phyloP scores from a whole-genome alignment of 1,140 invertebrate species.

The Psilanteris sp. region DNA sequence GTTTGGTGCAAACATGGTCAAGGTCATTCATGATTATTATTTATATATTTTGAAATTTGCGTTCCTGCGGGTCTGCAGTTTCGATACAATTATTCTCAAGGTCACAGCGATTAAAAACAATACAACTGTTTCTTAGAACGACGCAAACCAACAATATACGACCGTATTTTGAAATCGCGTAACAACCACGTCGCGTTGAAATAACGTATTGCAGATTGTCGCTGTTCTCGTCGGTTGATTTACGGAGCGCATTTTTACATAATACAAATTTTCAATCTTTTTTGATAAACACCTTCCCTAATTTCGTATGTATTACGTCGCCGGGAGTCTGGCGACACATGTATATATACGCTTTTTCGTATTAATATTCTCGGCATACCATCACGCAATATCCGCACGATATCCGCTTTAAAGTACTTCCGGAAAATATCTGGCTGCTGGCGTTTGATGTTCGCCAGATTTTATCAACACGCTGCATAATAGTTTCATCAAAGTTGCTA shows the following conservation, averaged over 20 bases:
- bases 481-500: constrained; percentile 48
- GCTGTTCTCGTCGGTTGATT: too few species aligned
- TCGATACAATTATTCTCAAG: too few species aligned
- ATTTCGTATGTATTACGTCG: constrained; percentile 55
- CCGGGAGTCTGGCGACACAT: constrained; percentile 14
- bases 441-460: constrained; percentile 43
- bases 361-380: constrained; percentile 44
- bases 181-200: too few species aligned
- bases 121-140: too few species aligned
- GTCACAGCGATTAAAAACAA: too few species aligned
- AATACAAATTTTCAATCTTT: constrained; percentile 46
- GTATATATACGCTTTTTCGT: constrained; percentile 47
- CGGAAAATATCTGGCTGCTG: constrained; percentile 56
- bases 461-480: constrained; percentile 51
- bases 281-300: constrained; percentile 31
- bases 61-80: too few species aligned
- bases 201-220: too few species aligned
- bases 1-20: too few species aligned
- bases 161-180: too few species aligned
- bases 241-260: background rate
- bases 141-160: too few species aligned
- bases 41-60: too few species aligned
- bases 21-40: too few species aligned
- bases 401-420: constrained; percentile 58
- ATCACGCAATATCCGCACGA: constrained; percentile 48